Evolutionary conservation across 2,888 invertebrate genomes (phyloP).

Genomic region (Portevinia maculata): DNA sequence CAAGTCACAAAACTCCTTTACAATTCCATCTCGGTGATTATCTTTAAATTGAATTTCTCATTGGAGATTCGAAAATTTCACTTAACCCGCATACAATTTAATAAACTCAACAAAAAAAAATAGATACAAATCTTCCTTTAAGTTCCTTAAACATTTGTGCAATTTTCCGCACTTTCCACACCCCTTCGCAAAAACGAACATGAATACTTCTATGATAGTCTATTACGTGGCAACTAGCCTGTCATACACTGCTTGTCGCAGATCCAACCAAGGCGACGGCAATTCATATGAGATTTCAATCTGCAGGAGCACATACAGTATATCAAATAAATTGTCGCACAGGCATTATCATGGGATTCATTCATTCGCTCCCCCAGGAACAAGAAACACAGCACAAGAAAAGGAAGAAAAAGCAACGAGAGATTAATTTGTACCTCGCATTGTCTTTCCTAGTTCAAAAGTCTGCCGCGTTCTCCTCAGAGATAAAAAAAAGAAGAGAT

Average conservation of each 20-base stretch:
- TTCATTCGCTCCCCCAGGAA: conserved; percentile 47
- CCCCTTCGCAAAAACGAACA: not conserved
- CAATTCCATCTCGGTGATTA: conserved; percentile 59
- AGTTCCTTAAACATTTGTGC: conserved; percentile 18
- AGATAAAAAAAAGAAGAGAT: not conserved
- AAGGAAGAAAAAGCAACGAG: conserved; percentile 30
- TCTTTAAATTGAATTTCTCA: conserved; percentile 51
- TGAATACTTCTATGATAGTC: conserved; percentile 32
- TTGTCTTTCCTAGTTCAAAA: conserved; percentile 63
- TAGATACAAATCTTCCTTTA: conserved; percentile 1
- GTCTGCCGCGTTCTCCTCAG: conserved; percentile 4
- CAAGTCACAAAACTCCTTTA: conserved; percentile 34
- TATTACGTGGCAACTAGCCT: conserved; percentile 67
- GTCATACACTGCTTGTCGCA: conserved; percentile 51
- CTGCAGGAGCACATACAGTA: conserved; percentile 52
- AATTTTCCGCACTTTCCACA: no score
- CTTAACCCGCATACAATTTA: conserved; percentile 37
- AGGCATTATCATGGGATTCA: conserved; percentile 63
- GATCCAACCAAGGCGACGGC: conserved; percentile 47
- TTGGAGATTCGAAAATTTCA: conserved; percentile 28
- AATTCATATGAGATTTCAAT: conserved; percentile 70
- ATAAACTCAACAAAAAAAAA: conserved; percentile 1
- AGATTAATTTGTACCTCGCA: conserved; percentile 71
- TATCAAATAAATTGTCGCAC: conserved; percentile 70
- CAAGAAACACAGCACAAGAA: conserved; percentile 25